A percentile compares a stretch with the other conserved stretches of the same genome.
These are phyloP conservation scores for Lycia hirtaria DNA, from an alignment of 2,888 invertebrate species.

Conservation along the genomic window DNA sequence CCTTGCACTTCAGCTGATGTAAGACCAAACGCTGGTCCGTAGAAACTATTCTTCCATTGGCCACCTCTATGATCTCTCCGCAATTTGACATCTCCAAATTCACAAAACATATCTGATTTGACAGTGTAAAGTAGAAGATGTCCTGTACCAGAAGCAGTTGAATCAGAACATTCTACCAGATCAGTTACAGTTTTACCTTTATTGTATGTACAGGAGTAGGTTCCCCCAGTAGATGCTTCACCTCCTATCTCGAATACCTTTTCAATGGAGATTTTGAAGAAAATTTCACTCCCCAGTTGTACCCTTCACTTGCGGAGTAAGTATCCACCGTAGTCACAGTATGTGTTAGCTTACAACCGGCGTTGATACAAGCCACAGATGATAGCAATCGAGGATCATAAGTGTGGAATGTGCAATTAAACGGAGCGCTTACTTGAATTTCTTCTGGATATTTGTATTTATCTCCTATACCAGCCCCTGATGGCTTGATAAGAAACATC, in stretches of 20 bases:
- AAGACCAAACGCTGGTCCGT: too few relatives aligned
- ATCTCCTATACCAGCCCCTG: background rate
- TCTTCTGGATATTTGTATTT: too few relatives aligned
- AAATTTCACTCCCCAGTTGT: background rate
- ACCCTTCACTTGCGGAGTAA: background rate
- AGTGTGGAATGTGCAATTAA: background rate
- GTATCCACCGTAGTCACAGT: constrained; percentile 1
- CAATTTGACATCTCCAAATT: background rate
- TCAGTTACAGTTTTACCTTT: background rate
- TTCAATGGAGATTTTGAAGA: background rate
- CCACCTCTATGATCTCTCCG: background rate
- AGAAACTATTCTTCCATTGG: too few relatives aligned
- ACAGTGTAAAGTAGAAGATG: background rate
- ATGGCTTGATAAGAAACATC: too few relatives aligned
- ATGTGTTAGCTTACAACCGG: background rate
- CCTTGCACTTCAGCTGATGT: background rate
- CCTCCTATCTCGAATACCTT: background rate
- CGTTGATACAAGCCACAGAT: background rate
- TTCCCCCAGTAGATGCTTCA: background rate
- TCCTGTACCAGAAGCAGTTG: background rate
- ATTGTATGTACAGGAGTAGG: background rate
- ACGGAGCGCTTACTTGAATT: background rate
- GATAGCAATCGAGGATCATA: background rate
- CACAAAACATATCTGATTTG: background rate
- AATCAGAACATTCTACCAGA: background rate